A percentile compares a stretch with the other conserved stretches of the same genome.
Conservation (phyloP, 1,140 invertebrate species). For the Drosophila tropicalis region DNA sequence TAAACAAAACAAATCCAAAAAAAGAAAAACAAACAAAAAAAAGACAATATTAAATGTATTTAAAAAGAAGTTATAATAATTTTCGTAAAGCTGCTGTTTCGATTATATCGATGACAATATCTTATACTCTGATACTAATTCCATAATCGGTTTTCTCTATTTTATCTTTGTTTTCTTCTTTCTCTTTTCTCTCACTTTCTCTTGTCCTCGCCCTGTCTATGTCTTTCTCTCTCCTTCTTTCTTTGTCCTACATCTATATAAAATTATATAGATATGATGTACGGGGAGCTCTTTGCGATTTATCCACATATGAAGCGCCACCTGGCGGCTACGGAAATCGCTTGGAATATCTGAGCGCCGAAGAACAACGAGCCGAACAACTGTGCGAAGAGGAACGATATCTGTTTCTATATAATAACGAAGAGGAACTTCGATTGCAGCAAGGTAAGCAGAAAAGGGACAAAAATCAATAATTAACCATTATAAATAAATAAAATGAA, state of each 20-base stretch:
- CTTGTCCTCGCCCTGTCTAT: conserved; percentile 46
- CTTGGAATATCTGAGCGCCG: conserved; percentile 88
- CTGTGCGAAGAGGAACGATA: conserved; percentile 96
- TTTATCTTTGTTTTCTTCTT: conserved; percentile 1
- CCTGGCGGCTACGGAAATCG: conserved; percentile 88
- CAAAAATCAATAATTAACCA: neutral
- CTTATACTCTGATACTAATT: neutral
- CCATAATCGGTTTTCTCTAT: conserved; percentile 3
- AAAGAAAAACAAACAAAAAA: no score
- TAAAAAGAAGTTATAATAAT: conserved; percentile 9
- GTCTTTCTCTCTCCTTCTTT: conserved; percentile 24
- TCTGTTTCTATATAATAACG: conserved; percentile 92
- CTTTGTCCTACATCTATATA: conserved; percentile 68
- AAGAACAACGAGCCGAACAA: conserved; percentile 92
- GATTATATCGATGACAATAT: neutral
- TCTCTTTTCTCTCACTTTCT: conserved; percentile 9
- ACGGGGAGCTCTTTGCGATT: conserved; percentile 92
- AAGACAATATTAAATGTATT: conserved; percentile 10
- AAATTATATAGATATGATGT: conserved; percentile 93
- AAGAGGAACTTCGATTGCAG: conserved; percentile 92
- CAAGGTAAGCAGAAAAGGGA: conserved; percentile 87
- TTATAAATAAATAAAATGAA: conserved; percentile 18
- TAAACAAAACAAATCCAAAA: neutral
- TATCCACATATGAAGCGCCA: conserved; percentile 89
- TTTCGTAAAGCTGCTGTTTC: neutral